phyloP scores from a whole-genome alignment of 1,140 invertebrate species.

The Drosophila tropicalis region DNA sequence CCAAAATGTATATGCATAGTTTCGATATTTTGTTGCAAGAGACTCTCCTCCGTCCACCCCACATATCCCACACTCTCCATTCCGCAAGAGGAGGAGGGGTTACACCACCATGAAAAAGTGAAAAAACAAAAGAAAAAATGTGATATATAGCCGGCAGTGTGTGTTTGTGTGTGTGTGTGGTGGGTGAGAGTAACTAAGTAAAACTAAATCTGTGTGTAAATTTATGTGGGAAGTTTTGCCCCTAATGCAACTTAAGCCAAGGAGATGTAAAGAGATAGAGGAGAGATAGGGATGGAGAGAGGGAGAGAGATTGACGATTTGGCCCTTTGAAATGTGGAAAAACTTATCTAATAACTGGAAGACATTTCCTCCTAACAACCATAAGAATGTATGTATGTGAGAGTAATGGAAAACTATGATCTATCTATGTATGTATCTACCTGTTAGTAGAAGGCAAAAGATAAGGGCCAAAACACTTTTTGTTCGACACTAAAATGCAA shows the following conservation, averaged over 20 bases:
- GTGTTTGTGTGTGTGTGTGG: constrained; percentile 22
- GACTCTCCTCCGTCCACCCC: not conserved
- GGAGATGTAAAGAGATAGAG: too few species aligned
- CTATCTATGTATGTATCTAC: constrained; percentile 13
- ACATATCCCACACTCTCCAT: not conserved
- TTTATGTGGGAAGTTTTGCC: constrained; percentile 70
- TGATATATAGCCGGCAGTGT: constrained; percentile 57
- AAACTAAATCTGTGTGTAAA: constrained; percentile 56
- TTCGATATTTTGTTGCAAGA: constrained; percentile 47
- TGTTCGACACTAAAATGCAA: constrained; percentile 19
- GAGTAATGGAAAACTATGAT: constrained; percentile 27
- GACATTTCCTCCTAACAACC: constrained; percentile 51
- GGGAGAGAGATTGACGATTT: too few species aligned
- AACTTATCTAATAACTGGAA: constrained; percentile 68
- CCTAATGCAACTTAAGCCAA: constrained; percentile 2
- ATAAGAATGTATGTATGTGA: constrained; percentile 23
- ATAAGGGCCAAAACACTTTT: constrained; percentile 12
- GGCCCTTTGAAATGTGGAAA: not conserved
- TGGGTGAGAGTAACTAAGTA: constrained; percentile 24
- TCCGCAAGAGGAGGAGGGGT: constrained; percentile 43
- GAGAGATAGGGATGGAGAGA: too few species aligned
- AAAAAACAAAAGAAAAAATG: constrained; percentile 28
- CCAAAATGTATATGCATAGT: constrained; percentile 15
- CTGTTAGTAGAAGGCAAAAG: not conserved
- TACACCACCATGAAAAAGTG: not conserved